phyloP scores from a whole-genome alignment of 2,797 vertebrate species.

The Spea hammondii region DNA sequence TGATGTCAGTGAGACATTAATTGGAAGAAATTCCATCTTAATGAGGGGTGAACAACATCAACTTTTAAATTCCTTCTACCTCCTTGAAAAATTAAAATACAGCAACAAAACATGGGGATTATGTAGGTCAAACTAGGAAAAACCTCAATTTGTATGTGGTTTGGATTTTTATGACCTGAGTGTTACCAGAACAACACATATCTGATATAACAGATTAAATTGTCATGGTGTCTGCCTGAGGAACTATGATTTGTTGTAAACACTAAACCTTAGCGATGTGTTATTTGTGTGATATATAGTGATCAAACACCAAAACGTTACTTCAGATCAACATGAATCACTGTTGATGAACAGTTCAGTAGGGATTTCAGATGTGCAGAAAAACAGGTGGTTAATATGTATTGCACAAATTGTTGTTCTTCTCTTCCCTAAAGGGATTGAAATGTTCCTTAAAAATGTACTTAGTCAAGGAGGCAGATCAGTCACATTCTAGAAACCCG shows the following conservation, averaged over 20 bases:
- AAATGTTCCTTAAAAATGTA: no score
- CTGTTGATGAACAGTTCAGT: slow-evolving; percentile 10
- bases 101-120: slow-evolving; percentile 27
- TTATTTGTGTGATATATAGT: slow-evolving; percentile 6
- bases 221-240: background rate
- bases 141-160: slow-evolving; percentile 31
- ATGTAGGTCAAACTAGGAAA: slow-evolving; percentile 24
- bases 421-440: no score
- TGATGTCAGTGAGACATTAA: background rate
- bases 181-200: background rate
- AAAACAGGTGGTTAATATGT: background rate
- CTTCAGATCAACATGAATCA: slow-evolving; percentile 20
- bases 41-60: background rate
- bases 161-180: slow-evolving; percentile 29
- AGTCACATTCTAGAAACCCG: no score
- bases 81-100: background rate
- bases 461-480: no score
- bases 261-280: slow-evolving; percentile 2
- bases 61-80: background rate
- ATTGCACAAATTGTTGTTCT: no score
- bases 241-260: slow-evolving; percentile 2
- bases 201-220: slow-evolving; percentile 33
- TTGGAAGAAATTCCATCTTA: background rate
- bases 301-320: background rate
- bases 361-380: background rate